Evolutionary conservation across 2,888 invertebrate species (phyloP).

Genomic region (Entomobrya proxima): DNA sequence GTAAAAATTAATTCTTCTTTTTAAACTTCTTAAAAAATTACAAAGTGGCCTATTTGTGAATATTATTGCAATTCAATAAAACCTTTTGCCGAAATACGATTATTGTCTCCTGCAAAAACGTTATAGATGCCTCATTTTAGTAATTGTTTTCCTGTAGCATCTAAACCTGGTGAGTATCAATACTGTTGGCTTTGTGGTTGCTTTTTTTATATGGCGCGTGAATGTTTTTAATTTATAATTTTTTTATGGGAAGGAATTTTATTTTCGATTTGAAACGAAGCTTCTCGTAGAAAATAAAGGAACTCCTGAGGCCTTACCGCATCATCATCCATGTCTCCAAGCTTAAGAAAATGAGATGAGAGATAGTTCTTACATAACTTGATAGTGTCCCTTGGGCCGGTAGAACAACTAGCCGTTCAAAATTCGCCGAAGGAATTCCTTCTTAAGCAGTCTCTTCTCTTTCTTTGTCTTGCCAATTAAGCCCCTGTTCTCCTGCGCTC

Average conservation of each 20-base stretch:
- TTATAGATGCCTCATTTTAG: slow-evolving; percentile 5
- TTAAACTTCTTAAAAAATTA: too few relatives aligned
- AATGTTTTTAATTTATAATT: not conserved
- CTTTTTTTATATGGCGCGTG: slow-evolving; percentile 25
- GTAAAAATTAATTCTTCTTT: too few relatives aligned
- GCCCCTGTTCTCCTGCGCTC: slow-evolving; percentile 97
- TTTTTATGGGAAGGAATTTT: not conserved
- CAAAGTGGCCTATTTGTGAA: too few relatives aligned
- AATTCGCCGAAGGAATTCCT: slow-evolving; percentile 88
- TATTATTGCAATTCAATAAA: too few relatives aligned
- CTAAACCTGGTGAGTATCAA: slow-evolving; percentile 66
- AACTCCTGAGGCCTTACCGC: too few relatives aligned
- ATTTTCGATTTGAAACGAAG: not conserved
- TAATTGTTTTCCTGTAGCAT: slow-evolving; percentile 5
- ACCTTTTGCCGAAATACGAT: not conserved
- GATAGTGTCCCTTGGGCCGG: slow-evolving; percentile 89
- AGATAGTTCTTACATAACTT: slow-evolving; percentile 66
- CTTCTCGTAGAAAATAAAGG: too few relatives aligned
- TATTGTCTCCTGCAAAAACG: not conserved
- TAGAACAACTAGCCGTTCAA: slow-evolving; percentile 87
- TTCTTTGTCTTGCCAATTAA: slow-evolving; percentile 94
- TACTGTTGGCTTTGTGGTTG: slow-evolving; percentile 67
- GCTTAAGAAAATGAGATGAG: not conserved
- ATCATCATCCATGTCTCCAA: not conserved
- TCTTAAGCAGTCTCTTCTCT: slow-evolving; percentile 88